A percentile compares a stretch with the other conserved stretches of the same genome.
phyloP scores from a whole-genome alignment of 2,797 vertebrate genomes.

The Ispidina lecontei region DNA sequence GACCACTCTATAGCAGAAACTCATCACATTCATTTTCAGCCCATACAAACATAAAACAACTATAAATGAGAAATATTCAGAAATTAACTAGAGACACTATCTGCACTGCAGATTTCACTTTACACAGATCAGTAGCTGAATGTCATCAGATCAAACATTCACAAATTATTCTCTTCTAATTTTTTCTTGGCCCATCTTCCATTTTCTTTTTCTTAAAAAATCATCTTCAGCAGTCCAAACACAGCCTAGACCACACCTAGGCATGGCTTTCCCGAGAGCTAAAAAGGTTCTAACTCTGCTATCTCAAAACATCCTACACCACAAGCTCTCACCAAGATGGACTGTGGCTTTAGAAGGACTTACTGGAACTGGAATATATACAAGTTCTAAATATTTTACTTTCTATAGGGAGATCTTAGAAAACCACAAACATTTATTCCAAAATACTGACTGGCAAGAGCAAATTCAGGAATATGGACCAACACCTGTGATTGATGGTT shows the following conservation, averaged over 20 bases:
- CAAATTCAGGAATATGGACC: neutral
- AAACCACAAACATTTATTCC: neutral
- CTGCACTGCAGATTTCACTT: neutral
- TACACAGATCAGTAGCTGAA: neutral
- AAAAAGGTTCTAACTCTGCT: neutral
- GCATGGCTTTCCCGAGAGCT: neutral
- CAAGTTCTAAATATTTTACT: neutral
- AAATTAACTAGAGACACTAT: neutral
- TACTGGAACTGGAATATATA: neutral
- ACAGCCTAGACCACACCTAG: neutral
- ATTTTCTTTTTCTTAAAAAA: neutral
- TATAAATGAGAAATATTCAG: neutral
- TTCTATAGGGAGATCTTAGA: neutral
- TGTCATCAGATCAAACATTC: neutral
- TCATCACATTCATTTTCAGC: neutral
- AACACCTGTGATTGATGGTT: rapidly evolving
- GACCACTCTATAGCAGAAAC: neutral
- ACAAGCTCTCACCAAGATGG: rapidly evolving
- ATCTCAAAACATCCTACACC: neutral
- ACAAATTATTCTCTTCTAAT: neutral
- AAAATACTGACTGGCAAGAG: neutral
- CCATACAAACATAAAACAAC: neutral
- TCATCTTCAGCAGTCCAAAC: neutral
- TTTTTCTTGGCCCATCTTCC: neutral
- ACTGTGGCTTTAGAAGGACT: neutral